phyloP scores from a whole-genome alignment of 1,140 invertebrate species.

The Leptopilina boulardi region DNA sequence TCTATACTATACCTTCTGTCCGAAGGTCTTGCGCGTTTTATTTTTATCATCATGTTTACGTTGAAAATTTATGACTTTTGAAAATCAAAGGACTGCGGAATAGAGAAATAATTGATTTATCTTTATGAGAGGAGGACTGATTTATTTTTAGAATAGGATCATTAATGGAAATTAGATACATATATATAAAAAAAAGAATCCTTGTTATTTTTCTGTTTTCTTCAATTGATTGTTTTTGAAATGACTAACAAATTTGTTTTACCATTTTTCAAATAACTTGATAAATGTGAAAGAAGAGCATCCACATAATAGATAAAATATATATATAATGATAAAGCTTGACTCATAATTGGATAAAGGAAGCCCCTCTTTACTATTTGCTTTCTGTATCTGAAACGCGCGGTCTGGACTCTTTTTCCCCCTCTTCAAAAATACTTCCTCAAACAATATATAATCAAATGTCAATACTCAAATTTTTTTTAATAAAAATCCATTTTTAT shows the following conservation, averaged over 20 bases:
- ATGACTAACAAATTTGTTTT: too few relatives aligned
- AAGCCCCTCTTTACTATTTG: slow-evolving; percentile 56
- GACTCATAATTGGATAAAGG: slow-evolving; percentile 68
- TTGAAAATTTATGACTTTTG: slow-evolving; percentile 32
- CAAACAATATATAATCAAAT: too few relatives aligned
- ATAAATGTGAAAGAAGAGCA: background rate
- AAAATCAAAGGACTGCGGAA: slow-evolving; percentile 29
- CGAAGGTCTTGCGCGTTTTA: slow-evolving; percentile 30
- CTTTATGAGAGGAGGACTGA: slow-evolving; percentile 40
- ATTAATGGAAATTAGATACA: background rate
- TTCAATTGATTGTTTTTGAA: background rate
- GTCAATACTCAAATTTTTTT: too few relatives aligned
- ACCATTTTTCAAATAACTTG: too few relatives aligned
- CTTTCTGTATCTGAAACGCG: background rate
- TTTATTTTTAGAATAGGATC: slow-evolving; percentile 42
- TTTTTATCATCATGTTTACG: slow-evolving; percentile 16
- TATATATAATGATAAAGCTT: slow-evolving; percentile 56
- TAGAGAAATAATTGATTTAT: slow-evolving; percentile 48
- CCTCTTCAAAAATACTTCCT: background rate
- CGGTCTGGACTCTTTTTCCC: background rate
- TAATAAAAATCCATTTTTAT: too few relatives aligned
- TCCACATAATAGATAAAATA: slow-evolving; percentile 42
- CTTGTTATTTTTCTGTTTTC: background rate
- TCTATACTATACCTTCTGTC: slow-evolving; percentile 14
- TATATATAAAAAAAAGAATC: too few relatives aligned